Evolutionary conservation across 2,888 invertebrate species (phyloP), one percentile per base, ranked within the genome.

Genomic region (Perithous albicinctus): DNA sequence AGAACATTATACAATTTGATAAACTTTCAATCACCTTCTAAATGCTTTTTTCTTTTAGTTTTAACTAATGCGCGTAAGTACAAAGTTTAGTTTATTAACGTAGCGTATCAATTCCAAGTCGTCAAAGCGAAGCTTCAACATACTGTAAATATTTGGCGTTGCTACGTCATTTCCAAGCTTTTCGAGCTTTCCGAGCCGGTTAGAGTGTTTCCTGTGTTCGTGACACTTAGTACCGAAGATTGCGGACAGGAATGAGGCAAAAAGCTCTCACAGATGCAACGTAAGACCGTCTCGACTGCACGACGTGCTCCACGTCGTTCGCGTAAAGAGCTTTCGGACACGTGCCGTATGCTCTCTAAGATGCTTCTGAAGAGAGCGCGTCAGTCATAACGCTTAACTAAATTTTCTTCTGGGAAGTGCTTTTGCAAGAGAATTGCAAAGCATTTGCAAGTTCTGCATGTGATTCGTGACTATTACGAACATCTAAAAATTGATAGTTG

Each of bases 171-270:
- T 54, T n/a, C 29, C 15, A 69, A 76, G 67, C 73, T 74, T 67
- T 61, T 56, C 73, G 59, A 48, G 73, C 3, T 3, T 32, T 23
- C 20, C 56, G 64, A 46, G 46, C 8, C 20, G 41, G 29, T 41
- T 38, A 43, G 35, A 73, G 73, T 69, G 79, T 54, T 79, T 79
- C 74, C 69, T 67, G 79, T 54, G 38, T 56, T 72, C 74, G 69
- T 69, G 74, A 74, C 61, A 54, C 63, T 63, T 41, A 41, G 23
- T 15, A 38, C 43, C 78, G 48, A 66, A 69, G 67, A 29, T 72
- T 35, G 61, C 29, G 43, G 63, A 63, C 29, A 43, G 46, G 54
- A 79, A 67, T 63, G 43, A 46, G 63, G 43, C 61, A 18, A 46
- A 73, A 79, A 63, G 74, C 79, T 69, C 63, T 63, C 43, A 26